Conservation (phyloP, 2,113 vertebrate genomes). For the Mastomys natalensis region DNA sequence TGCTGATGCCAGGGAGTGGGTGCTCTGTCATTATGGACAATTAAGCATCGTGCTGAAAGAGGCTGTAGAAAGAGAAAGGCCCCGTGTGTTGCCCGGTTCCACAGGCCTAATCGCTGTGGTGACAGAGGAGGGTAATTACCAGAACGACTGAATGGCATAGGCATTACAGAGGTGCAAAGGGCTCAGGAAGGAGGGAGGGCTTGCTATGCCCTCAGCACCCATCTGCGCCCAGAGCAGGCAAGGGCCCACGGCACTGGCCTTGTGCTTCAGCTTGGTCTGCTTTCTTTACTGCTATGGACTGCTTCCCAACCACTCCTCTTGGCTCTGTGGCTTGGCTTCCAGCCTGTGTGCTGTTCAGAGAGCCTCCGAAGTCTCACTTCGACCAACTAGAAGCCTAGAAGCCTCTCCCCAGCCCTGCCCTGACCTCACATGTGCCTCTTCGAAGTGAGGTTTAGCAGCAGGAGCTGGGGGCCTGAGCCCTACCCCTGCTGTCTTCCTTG, state of each 20-base stretch:
- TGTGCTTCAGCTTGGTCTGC: not conserved
- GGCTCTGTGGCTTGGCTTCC: fast-evolving
- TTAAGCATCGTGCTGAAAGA: slow-evolving; percentile 78
- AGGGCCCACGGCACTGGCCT: not conserved
- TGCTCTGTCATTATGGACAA: slow-evolving; percentile 80
- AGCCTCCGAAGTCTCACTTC: too few species aligned
- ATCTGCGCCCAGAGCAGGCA: not conserved
- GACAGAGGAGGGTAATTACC: slow-evolving; percentile 59
- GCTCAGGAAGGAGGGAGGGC: not conserved
- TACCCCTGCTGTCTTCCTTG: not conserved
- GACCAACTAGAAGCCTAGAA: not conserved
- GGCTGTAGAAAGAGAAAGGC: slow-evolving; percentile 60
- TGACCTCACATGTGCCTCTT: not conserved
- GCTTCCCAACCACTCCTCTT: fast-evolving
- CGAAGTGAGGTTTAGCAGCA: too few species aligned
- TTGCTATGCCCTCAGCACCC: not conserved
- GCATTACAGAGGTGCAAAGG: not conserved
- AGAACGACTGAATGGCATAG: slow-evolving; percentile 20
- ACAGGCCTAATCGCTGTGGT: slow-evolving; percentile 61
- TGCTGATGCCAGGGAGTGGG: slow-evolving; percentile 20
- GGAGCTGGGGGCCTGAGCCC: not conserved
- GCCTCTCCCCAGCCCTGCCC: not conserved
- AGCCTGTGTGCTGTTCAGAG: not conserved
- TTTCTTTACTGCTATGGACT: fast-evolving
- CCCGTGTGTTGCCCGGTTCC: not conserved